Evolutionary conservation across 2,797 vertebrate genomes (phyloP).

Genomic region (Lagodon rhomboides): DNA sequence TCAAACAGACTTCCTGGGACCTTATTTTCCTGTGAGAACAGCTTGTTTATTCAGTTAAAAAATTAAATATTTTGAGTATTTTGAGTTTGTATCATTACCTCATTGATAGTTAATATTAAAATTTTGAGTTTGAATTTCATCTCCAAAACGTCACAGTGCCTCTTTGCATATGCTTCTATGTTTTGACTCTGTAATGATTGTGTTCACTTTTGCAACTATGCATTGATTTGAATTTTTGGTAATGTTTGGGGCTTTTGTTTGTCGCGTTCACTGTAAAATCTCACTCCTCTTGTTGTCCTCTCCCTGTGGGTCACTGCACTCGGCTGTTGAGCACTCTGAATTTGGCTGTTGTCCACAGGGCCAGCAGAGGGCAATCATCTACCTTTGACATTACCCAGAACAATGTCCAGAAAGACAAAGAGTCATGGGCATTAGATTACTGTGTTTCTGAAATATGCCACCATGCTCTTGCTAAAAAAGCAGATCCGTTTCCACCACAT

Average conservation of each 20-base stretch:
- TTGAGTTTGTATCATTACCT: too few species aligned
- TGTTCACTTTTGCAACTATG: background rate
- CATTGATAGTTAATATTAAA: too few species aligned
- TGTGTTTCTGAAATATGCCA: constrained; percentile 15
- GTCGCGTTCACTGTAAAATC: background rate
- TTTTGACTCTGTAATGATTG: background rate
- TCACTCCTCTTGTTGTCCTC: background rate
- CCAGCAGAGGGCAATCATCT: constrained; percentile 81
- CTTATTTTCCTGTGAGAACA: too few species aligned
- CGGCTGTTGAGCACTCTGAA: constrained; percentile 1
- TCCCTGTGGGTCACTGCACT: background rate
- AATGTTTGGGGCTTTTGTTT: background rate
- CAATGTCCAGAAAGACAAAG: constrained; percentile 63
- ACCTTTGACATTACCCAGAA: constrained; percentile 51
- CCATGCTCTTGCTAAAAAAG: constrained; percentile 26
- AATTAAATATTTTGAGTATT: too few species aligned
- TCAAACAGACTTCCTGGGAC: too few species aligned
- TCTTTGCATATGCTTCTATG: too few species aligned
- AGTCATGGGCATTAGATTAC: constrained; percentile 42
- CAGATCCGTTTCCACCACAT: constrained; percentile 3
- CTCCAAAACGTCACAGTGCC: too few species aligned
- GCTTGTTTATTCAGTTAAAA: too few species aligned
- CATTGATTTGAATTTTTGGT: background rate
- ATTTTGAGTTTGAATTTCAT: too few species aligned
- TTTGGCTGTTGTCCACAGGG: constrained; percentile 36